A percentile compares a stretch with the other conserved stretches of the same genome.
These are phyloP conservation scores for Donacobius atricapilla DNA, from an alignment of 2,113 vertebrate species.

Conservation along the genomic window DNA sequence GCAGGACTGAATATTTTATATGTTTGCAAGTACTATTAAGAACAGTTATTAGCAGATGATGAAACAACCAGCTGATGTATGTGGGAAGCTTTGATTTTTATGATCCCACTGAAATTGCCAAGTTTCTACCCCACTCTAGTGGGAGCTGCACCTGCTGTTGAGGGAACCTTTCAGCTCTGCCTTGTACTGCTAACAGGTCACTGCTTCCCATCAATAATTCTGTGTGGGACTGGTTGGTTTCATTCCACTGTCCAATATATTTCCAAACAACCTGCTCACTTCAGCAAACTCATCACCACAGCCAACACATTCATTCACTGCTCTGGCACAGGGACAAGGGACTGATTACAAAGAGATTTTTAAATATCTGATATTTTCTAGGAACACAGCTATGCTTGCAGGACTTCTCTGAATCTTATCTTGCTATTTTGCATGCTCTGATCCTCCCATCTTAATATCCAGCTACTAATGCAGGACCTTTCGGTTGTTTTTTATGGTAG, in stretches of 20 bases:
- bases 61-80: neutral
- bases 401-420: neutral
- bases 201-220: neutral
- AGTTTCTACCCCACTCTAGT: neutral
- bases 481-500: neutral
- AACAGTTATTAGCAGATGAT: neutral
- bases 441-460: neutral
- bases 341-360: neutral
- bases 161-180: neutral
- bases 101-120: neutral
- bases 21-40: neutral
- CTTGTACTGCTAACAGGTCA: neutral
- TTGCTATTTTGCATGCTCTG: neutral
- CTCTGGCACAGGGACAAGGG: neutral
- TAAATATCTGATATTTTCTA: neutral
- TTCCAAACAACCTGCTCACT: neutral
- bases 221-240: neutral
- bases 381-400: neutral
- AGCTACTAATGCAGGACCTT: neutral
- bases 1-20: neutral
- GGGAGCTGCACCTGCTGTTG: neutral
- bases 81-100: neutral
- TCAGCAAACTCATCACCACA: neutral
- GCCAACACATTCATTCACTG: neutral
- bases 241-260: neutral